Evolutionary conservation across 2,888 invertebrate genomes (phyloP), one percentile per base, ranked within the genome.

Genomic region (Omphaloscelis lunosa): DNA sequence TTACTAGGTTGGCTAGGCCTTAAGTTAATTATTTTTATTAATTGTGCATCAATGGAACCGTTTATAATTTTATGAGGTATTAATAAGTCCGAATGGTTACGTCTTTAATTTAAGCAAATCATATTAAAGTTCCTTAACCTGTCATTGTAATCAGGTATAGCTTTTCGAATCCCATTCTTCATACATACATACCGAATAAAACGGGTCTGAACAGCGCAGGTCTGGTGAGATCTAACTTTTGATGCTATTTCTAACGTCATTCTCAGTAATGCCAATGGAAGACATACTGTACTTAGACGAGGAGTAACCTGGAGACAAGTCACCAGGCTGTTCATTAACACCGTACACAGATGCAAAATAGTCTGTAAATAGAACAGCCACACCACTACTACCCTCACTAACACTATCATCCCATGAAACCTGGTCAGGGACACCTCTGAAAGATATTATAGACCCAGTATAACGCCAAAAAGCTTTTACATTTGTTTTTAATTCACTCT

Each of bases 331-430:
- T 8, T 41, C 20, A 45, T 6, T 27, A 39, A 11, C 39, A n/a
- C 23, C 61, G 27, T 68, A 68, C 2, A 53, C 51, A 29, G 68
- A 62, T 12, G 62, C 61, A 41, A 75, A 75, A 51, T 69, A 63
- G 2, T 69, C 56, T 6, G 69, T 69, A 69, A 63, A 69, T 45
- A 69, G 5, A 63, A 69, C 29, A 23, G 29, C 69, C 12, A 69
- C 69, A 41, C 12, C 15, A 23, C 69, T 56, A 29, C 41, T 58
- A 7, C 75, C 63, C 69, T 45, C 56, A 11, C 23, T 56, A 9
- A 69, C 34, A 45, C 75, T 20, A 45, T 69, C 56, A 34, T 48
- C 45, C n/a, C 27, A 74, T 2, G 7, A 15, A 9, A 74, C 61
- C 3, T 75, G 53, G 34, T 34, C 34, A 34, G 34, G 34, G 34